Evolutionary conservation across 2,888 invertebrate genomes (phyloP).

Genomic region (Gymnoscelis rufifasciata): DNA sequence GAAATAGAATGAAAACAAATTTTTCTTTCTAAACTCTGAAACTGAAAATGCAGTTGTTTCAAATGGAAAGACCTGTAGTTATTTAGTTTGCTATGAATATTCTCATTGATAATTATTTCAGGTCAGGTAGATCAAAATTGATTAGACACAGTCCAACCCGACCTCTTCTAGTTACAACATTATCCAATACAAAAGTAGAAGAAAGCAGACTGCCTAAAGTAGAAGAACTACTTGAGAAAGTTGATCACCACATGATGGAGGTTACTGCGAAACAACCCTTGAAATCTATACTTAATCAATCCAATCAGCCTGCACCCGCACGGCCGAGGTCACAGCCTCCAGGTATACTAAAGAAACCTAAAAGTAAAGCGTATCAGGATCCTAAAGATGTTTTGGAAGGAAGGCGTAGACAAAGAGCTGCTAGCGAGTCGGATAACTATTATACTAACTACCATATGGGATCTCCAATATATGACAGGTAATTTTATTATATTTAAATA

Average conservation of each 20-base stretch:
- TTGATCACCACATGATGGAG: slow-evolving; percentile 68
- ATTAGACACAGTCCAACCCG: slow-evolving; percentile 59
- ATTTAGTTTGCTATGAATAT: too few species aligned
- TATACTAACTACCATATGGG: slow-evolving; percentile 52
- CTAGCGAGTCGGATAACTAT: slow-evolving; percentile 73
- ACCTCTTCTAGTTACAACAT: slow-evolving; percentile 58
- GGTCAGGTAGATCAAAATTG: slow-evolving; percentile 59
- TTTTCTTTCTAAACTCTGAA: too few species aligned
- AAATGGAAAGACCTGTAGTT: too few species aligned
- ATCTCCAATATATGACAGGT: slow-evolving; percentile 64
- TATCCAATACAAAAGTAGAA: slow-evolving; percentile 64
- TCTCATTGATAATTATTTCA: slow-evolving; percentile 23
- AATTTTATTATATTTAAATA: slow-evolving; percentile 22
- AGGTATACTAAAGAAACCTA: slow-evolving; percentile 69
- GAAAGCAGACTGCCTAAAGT: slow-evolving; percentile 67
- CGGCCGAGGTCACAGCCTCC: slow-evolving; percentile 57
- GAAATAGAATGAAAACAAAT: too few species aligned
- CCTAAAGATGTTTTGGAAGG: slow-evolving; percentile 51
- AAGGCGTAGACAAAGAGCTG: slow-evolving; percentile 66
- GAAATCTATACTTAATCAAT: slow-evolving; percentile 72
- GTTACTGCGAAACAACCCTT: slow-evolving; percentile 62
- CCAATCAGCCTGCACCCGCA: slow-evolving; percentile 34
- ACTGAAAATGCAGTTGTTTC: too few species aligned
- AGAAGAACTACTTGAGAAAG: slow-evolving; percentile 67
- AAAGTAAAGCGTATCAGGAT: slow-evolving; percentile 53